Evolutionary conservation across 2,113 vertebrate species (phyloP), one percentile per base, ranked within the genome.

Genomic region (Lota lota): DNA sequence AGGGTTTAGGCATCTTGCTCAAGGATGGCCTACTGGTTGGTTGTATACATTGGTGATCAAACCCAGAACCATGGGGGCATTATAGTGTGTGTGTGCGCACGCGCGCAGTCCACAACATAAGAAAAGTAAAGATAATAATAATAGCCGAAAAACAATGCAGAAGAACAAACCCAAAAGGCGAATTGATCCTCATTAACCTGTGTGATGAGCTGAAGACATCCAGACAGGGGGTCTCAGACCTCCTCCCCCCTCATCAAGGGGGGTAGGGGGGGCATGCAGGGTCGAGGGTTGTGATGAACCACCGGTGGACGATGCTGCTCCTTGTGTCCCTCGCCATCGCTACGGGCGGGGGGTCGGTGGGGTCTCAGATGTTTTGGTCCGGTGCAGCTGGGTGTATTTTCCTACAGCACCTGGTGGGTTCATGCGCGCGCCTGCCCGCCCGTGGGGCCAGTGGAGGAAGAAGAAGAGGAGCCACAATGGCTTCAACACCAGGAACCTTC

Each of bases 311-410:
- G 51, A 17, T 12, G 2, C 12, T 53, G 7, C 51, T 79, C 75
- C 72, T 78, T 76, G 63, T 82, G 79, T 83, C 79, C 79, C 66
- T 5, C 28, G 4, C 28, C 28, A 33, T 33, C 2, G 28, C 28
- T 33, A 33, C 7, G 28, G 28, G 77, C 82, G 64, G 70, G 67
- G 75, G 81, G 79, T 81, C 78, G 76, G 22, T 66, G 77, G 83
- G 73, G 28, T 33, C 28, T 87, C 86, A 79, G 80, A 85, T 84
- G 84, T 83, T 84, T 86, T 83, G 78, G 87, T 85, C 77, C 64
- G 82, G 65, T 74, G 73, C 82, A 86, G 82, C 85, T 78, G 81
- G 19, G 64, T 78, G 73, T 84, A 69, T 83, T 75, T 74, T 14
- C 10, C 40, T 14, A 5, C 40, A 75, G 81, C 77, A 83, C 78